Percentiles rank a stretch among this genome's conserved stretches.
Conservation (phyloP, 2,888 invertebrate species). For the Zygothrica quintamaculata region DNA sequence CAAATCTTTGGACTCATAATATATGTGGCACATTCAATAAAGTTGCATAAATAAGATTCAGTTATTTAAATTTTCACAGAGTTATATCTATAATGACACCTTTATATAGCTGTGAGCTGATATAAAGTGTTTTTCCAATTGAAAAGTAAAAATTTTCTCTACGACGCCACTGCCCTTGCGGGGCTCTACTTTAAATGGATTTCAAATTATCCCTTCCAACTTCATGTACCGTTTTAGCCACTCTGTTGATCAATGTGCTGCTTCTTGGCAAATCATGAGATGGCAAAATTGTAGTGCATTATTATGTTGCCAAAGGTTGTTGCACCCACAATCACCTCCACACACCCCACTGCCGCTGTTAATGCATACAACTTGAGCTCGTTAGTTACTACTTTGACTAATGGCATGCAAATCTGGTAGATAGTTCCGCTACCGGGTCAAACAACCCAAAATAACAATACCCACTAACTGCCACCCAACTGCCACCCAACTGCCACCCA, state of each 20-base stretch:
- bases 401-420: slow-evolving; percentile 46
- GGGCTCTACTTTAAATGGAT: background rate
- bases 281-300: slow-evolving; percentile 50
- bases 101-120: no score
- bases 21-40: no score
- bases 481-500: background rate
- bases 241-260: slow-evolving; percentile 18
- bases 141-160: slow-evolving; percentile 8
- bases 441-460: slow-evolving; percentile 22
- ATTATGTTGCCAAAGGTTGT: slow-evolving; percentile 41
- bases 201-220: background rate
- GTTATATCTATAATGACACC: no score
- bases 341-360: slow-evolving; percentile 14
- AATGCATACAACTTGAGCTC: slow-evolving; percentile 55
- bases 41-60: no score
- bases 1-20: no score
- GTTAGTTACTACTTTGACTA: slow-evolving; percentile 50
- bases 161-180: slow-evolving; percentile 16
- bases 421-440: slow-evolving; percentile 52
- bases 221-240: slow-evolving; percentile 16
- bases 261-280: slow-evolving; percentile 43
- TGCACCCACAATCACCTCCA: slow-evolving; percentile 39
- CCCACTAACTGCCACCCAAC: background rate
- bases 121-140: background rate
- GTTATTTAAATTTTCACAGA: no score